A percentile compares a stretch with the other conserved stretches of the same genome.
These are phyloP conservation scores for Lamellibrachia columna DNA, from an alignment of 2,888 invertebrate species.

Conservation along the genomic window DNA sequence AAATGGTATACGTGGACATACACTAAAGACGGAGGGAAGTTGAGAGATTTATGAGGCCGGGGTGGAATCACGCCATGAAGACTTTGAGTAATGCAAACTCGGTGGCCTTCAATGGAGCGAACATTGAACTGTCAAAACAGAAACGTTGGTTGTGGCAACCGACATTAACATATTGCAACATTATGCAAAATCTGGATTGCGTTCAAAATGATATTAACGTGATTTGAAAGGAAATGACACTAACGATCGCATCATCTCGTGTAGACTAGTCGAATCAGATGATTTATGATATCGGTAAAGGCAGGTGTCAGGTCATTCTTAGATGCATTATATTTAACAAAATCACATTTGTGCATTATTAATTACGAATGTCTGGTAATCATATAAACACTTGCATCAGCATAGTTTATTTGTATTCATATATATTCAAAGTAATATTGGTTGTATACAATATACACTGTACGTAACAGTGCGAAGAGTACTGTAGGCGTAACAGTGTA, in stretches of 20 bases:
- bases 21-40: neutral
- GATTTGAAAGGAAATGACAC: neutral
- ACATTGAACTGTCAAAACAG: neutral
- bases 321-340: neutral
- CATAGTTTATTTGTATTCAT: neutral
- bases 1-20: too few relatives aligned
- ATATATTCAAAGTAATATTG: neutral
- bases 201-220: neutral
- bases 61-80: neutral
- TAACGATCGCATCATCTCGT: neutral
- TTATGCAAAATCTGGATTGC: neutral
- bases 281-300: neutral
- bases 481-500: too few relatives aligned
- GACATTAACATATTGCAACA: neutral
- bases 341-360: neutral
- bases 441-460: neutral
- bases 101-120: neutral
- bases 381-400: neutral
- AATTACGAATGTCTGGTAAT: neutral
- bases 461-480: too few relatives aligned
- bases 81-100: neutral
- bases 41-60: neutral
- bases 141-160: neutral
- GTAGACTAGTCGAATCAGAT: neutral
- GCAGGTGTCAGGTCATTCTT: neutral